Conservation (phyloP, 1,140 invertebrate species). For the Ceratosolen fusciceps region DNA sequence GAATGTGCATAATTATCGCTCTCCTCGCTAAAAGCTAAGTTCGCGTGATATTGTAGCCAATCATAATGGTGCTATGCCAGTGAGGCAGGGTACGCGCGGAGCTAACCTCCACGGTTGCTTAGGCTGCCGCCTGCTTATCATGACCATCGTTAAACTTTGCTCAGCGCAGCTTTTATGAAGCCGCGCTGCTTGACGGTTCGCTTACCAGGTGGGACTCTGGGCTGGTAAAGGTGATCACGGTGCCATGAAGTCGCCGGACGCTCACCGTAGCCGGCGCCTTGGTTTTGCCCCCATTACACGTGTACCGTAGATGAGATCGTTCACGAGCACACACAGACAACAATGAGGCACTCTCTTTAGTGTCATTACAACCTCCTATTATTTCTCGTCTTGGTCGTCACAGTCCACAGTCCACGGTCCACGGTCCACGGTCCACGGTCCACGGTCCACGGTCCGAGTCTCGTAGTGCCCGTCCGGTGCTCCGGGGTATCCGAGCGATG, state of each 20-base stretch:
- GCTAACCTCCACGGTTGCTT: conserved; percentile 55
- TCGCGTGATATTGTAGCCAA: conserved; percentile 67
- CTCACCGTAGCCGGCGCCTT: conserved; percentile 63
- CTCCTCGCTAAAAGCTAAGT: conserved; percentile 68
- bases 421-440: neutral
- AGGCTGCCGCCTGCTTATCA: conserved; percentile 53
- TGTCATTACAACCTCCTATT: conserved; percentile 45
- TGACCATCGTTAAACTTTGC: conserved; percentile 26
- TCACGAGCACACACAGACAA: conserved; percentile 57
- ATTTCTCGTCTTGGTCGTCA: conserved; percentile 36
- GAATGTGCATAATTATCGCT: conserved; percentile 62
- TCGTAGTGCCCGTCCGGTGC: neutral
- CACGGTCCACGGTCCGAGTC: neutral
- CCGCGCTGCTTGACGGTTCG: conserved; percentile 46
- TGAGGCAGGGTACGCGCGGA: conserved; percentile 57
- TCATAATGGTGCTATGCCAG: conserved; percentile 59
- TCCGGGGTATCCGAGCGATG: neutral
- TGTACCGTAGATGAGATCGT: conserved; percentile 52
- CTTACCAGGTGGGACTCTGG: conserved; percentile 78
- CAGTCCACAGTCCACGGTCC: neutral
- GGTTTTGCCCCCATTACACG: conserved; percentile 53
- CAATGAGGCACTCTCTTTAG: conserved; percentile 59
- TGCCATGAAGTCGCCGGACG: conserved; percentile 70
- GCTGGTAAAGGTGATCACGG: conserved; percentile 80
- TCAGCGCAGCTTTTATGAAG: conserved; percentile 19